phyloP scores from a whole-genome alignment of 2,113 vertebrate species.

The Zingel zingel region DNA sequence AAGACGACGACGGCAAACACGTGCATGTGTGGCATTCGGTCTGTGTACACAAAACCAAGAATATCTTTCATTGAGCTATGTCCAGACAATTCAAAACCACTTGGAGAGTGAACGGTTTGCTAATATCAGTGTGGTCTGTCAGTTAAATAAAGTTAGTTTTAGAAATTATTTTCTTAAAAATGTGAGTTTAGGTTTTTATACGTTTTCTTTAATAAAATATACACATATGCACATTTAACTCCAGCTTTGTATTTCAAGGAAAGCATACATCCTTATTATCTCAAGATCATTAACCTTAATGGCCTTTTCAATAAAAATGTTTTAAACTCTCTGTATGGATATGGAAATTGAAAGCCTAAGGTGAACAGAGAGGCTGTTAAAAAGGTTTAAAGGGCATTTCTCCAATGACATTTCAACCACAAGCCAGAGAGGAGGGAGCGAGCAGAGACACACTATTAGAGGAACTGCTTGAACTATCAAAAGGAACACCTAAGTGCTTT shows the following conservation, averaged over 20 bases:
- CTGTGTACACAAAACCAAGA: slow-evolving; percentile 46
- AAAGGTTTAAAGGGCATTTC: slow-evolving; percentile 15
- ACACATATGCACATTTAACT: slow-evolving; percentile 75
- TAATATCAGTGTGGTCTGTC: slow-evolving; percentile 48
- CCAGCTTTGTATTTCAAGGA: slow-evolving; percentile 59
- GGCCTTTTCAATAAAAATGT: slow-evolving; percentile 25
- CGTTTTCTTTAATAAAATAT: slow-evolving; percentile 63
- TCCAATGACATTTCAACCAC: slow-evolving; percentile 7
- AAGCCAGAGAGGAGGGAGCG: slow-evolving; percentile 10
- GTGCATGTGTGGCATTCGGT: slow-evolving; percentile 39
- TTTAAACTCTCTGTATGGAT: slow-evolving; percentile 22
- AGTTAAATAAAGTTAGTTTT: slow-evolving; percentile 71
- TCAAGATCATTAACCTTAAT: slow-evolving; percentile 32
- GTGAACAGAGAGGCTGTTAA: slow-evolving; percentile 25
- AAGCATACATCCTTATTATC: slow-evolving; percentile 12
- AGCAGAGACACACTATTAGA: slow-evolving; percentile 10
- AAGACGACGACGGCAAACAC: slow-evolving; percentile 43
- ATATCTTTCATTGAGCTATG: slow-evolving; percentile 33
- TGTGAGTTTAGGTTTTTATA: slow-evolving; percentile 60
- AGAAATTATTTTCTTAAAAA: slow-evolving; percentile 62
- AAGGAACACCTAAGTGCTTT: slow-evolving; percentile 67
- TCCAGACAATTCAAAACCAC: slow-evolving; percentile 35
- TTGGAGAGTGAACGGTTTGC: slow-evolving; percentile 26
- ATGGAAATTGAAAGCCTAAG: slow-evolving; percentile 19
- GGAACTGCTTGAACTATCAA: slow-evolving; percentile 28